Base-by-base conservation (phyloP, 2,113 vertebrate species). In the Lampris megalopsis region DNA sequence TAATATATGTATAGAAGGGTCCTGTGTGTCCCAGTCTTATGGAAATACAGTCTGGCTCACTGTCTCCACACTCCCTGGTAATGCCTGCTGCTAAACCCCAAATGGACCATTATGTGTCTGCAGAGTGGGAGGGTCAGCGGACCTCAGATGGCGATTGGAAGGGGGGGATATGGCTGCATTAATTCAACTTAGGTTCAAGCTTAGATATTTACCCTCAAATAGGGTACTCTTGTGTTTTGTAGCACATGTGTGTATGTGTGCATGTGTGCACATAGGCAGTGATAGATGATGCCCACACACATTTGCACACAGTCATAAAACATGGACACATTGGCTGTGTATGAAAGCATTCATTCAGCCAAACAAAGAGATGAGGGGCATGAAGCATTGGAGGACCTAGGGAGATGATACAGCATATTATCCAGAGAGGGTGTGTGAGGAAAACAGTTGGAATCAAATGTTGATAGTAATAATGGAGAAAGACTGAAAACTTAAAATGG, bases 1-100 rank as follows among this genome's bases (percentile, higher is more conserved):
- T 91, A 85, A 92, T 91, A 85, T 92, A 93, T 93, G 90, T 91
- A 92, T 89, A 82, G 89, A 73, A 90, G 80, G 87, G 84, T 3
- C 85, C 88, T 85, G 84, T 60, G 69, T 89, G 91, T 91, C 91
- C 86, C 88, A 87, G 77, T 90, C 90, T 86, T 93, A 93, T 92
- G 92, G 92, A 92, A 92, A 93, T 92, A 80, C 49, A 78, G 85
- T 86, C 86, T 75, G 54, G 79, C 88, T 77, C 87, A 76, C 74
- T 84, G 86, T 86, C 86, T 74, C 83, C 64, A 2, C 75, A 76
- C 74, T 83, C 68, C 63, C 79, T 73, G 76, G 78, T 88, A 85
- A 89, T 87, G 83, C 85, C 84, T 89, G 85, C 87, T 88, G 84
- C 87, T 83, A 88, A 89, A 83, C 85, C 89, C 89, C 91, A 90